Conservation (phyloP, 1,140 invertebrate genomes). For the Drosophila virilis region DNA sequence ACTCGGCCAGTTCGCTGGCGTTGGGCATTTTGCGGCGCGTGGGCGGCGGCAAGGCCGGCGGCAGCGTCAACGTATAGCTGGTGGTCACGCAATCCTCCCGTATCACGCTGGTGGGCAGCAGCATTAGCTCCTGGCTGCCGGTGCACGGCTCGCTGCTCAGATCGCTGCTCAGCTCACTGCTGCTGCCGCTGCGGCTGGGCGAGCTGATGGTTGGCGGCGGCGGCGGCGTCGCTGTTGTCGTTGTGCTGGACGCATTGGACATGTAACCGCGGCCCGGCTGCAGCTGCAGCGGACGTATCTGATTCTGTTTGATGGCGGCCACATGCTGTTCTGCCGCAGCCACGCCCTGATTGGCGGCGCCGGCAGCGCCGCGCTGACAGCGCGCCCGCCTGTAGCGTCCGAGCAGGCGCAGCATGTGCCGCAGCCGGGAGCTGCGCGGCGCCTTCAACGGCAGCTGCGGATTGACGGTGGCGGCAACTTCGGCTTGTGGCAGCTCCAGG, state of each 20-base stretch:
- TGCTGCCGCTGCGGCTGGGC: constrained; percentile 44
- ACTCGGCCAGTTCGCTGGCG: constrained; percentile 84
- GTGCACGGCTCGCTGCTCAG: constrained; percentile 72
- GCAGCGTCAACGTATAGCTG: constrained; percentile 68
- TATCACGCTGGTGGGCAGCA: constrained; percentile 82
- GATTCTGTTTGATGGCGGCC: constrained; percentile 75
- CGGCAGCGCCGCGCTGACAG: constrained; percentile 34
- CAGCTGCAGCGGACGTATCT: constrained; percentile 78
- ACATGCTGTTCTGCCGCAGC: constrained; percentile 54
- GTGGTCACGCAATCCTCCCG: constrained; percentile 75
- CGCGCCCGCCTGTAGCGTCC: constrained; percentile 71
- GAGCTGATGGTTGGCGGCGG: constrained; percentile 51
- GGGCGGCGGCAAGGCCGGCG: constrained; percentile 85
- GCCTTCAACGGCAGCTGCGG: constrained; percentile 43
- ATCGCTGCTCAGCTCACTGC: constrained; percentile 67
- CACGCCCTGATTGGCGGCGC: constrained; percentile 24
- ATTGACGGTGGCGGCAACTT: not conserved
- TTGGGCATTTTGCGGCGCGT: constrained; percentile 84
- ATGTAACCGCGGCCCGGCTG: constrained; percentile 51
- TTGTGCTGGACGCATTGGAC: constrained; percentile 39
- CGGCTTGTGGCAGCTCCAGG: constrained; percentile 22
- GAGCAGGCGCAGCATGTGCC: constrained; percentile 79
- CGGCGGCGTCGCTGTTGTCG: constrained; percentile 22
- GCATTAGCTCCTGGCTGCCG: constrained; percentile 62
- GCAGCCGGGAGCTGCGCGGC: constrained; percentile 65